Percentiles rank a stretch among this genome's conserved stretches.
These are phyloP conservation scores for Metaphire vulgaris DNA, from an alignment of 1,140 invertebrate species.

Conservation along the genomic window DNA sequence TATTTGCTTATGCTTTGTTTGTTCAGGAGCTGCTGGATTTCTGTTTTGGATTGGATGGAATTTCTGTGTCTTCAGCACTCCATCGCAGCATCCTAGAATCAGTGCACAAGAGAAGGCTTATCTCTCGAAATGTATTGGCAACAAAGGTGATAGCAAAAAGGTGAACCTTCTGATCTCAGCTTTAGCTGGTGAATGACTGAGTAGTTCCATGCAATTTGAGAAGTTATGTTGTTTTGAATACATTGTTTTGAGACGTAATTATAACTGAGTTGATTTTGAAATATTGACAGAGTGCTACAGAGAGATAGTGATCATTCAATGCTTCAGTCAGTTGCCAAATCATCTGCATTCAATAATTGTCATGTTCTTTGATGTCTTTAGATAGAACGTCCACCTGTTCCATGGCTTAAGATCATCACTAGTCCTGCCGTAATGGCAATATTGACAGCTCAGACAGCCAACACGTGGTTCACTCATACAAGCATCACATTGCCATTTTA, in stretches of 20 bases:
- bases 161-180: too few relatives aligned
- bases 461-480: constrained; percentile 21
- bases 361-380: too few relatives aligned
- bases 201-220: too few relatives aligned
- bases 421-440: constrained; percentile 13
- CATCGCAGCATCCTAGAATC: constrained; percentile 39
- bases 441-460: constrained; percentile 1
- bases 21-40: constrained; percentile 38
- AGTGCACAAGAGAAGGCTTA: constrained; percentile 40
- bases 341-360: too few relatives aligned
- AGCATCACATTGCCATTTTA: neutral
- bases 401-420: constrained; percentile 26
- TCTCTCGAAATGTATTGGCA: constrained; percentile 37
- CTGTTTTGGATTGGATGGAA: constrained; percentile 47
- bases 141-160: constrained; percentile 3
- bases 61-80: constrained; percentile 40
- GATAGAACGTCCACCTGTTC: constrained; percentile 5
- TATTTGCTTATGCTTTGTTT: too few relatives aligned
- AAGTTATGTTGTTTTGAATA: too few relatives aligned
- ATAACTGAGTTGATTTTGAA: too few relatives aligned
- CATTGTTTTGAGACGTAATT: too few relatives aligned
- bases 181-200: too few relatives aligned
- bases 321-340: too few relatives aligned
- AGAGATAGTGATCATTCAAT: too few relatives aligned
- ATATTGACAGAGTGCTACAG: too few relatives aligned